Percentiles rank a stretch among this genome's conserved stretches.
phyloP scores from a whole-genome alignment of 2,113 vertebrate species.

The Paralichthys olivaceus region DNA sequence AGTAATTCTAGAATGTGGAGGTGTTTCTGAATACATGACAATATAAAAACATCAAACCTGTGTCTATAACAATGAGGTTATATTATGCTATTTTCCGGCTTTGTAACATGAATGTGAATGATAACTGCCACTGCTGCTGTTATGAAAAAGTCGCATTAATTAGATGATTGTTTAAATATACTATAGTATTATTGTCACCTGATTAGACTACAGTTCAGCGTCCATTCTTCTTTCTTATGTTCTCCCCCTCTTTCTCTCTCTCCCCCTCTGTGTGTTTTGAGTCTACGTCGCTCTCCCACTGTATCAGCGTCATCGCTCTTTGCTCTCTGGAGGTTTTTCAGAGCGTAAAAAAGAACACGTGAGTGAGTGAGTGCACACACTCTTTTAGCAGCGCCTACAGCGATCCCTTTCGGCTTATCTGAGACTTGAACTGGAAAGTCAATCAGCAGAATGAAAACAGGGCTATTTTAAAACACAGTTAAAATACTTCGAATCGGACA shows the following conservation, averaged over 20 bases:
- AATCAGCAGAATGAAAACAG: conserved; percentile 45
- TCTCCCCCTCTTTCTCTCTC: neutral
- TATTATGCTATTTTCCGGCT: neutral
- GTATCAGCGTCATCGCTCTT: conserved; percentile 76
- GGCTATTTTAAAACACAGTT: conserved; percentile 23
- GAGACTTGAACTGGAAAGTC: conserved; percentile 79
- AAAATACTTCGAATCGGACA: neutral
- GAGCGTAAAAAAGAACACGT: conserved; percentile 76
- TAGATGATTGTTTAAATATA: conserved; percentile 44
- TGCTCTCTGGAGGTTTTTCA: conserved; percentile 74
- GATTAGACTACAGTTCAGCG: conserved; percentile 54
- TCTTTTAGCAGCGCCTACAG: conserved; percentile 86
- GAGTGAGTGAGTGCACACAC: conserved; percentile 53
- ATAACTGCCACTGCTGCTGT: neutral
- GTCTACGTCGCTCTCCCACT: conserved; percentile 47
- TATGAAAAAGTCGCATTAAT: conserved; percentile 36
- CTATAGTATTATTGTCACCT: conserved; percentile 62
- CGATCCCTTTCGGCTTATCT: conserved; percentile 86
- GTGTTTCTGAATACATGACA: no score
- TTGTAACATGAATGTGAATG: neutral
- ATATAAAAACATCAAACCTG: neutral
- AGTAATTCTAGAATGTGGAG: neutral
- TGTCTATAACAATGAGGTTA: neutral
- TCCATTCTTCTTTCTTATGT: conserved; percentile 32
- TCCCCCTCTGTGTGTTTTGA: conserved; percentile 7